phyloP scores from a whole-genome alignment of 2,888 invertebrate genomes.

The Nomada fabriciana region DNA sequence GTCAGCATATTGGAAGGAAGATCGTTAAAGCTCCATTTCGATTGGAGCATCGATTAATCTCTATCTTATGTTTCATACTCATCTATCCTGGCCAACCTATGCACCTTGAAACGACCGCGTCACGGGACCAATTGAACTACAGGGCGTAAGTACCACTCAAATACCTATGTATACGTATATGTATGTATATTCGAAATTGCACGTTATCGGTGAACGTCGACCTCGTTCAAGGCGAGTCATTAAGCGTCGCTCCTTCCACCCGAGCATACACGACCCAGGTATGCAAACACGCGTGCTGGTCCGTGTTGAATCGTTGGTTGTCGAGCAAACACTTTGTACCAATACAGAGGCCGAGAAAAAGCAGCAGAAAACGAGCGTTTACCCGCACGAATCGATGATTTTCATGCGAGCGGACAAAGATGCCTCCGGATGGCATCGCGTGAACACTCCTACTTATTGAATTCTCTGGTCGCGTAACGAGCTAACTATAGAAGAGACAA shows the following conservation, averaged over 20 bases:
- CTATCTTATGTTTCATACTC: too few species aligned
- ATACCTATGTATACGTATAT: neutral
- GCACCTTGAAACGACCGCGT: neutral
- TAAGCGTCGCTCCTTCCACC: conserved; percentile 36
- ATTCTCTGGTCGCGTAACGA: conserved; percentile 44
- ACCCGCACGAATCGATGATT: conserved; percentile 56
- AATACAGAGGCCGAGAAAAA: neutral
- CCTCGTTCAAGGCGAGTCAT: conserved; percentile 29
- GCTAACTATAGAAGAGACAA: conserved; percentile 13
- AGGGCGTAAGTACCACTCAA: conserved; percentile 74
- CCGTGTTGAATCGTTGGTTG: neutral
- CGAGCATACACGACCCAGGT: neutral
- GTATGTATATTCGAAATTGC: conserved; percentile 26
- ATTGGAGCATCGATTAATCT: conserved; percentile 16
- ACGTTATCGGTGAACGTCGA: conserved; percentile 28
- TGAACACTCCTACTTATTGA: conserved; percentile 54
- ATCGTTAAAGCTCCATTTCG: neutral
- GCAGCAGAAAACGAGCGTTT: conserved; percentile 21
- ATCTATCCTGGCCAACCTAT: conserved; percentile 25
- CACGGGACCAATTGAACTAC: conserved; percentile 52
- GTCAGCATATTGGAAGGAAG: too few species aligned
- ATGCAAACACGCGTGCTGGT: conserved; percentile 12
- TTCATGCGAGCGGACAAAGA: conserved; percentile 25
- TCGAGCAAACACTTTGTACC: conserved; percentile 33
- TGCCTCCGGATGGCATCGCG: conserved; percentile 33